Base-by-base conservation (phyloP, 2,797 vertebrate species). In the Huso huso region DNA sequence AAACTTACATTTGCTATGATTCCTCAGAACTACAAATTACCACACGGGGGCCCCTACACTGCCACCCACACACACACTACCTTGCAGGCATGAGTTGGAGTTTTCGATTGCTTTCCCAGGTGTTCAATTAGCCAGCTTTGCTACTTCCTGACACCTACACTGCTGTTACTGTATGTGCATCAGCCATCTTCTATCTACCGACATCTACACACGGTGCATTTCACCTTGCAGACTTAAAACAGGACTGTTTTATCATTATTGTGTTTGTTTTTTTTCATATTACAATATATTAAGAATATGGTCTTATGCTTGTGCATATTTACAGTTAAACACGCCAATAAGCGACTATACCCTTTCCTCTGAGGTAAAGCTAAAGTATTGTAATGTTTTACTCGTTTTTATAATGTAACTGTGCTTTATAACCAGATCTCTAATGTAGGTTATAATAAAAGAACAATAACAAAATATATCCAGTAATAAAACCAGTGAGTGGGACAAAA, bases 141-240 rank as follows among this genome's bases (percentile, higher is more conserved):
- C 79, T 83, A 79, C 84, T 84, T 80, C 73, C 84, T 80, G 76
- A 84, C 88, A 72, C 85, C 83, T 83, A 85, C 87, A 77, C 82
- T 74, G 81, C 81, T 49, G 68, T 74, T 80, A 37, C 37, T 37
- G 4, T 37, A 74, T 76, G 73, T 78, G 73, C 70, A 70, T 73
- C 73, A 75, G 75, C 77, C 74, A 77, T 80, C 73, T 78, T 83
- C 78, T 81, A 76, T 70, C 72, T 77, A 37, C 76, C 79, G 71
- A 76, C 73, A 81, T 79, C 87, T 5, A 37, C 82, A 84, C 87
- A 84, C 84, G 77, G 73, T 75, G 76, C 68, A 70, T 76, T 80
- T 78, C 79, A 83, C 84, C 88, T 85, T 87, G 37, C 37, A 37
- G 37, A 37, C 37, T 5, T 37, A 37, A 37, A 65, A 48, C 52